Conservation (phyloP, 2,888 invertebrate species). For the Margaritifera margaritifera region DNA sequence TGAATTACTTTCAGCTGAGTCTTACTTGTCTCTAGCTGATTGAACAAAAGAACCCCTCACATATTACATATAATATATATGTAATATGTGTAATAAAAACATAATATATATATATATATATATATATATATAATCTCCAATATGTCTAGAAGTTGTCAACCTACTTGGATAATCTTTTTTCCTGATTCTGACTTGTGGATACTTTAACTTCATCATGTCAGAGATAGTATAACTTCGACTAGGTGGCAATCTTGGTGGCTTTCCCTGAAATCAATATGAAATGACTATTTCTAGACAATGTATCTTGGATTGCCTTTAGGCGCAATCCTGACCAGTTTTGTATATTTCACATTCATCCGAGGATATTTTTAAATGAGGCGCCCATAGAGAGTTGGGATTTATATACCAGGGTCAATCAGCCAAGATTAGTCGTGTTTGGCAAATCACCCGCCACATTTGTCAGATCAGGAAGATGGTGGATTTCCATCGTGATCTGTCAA, state of each 20-base stretch:
- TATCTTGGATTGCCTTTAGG: too few relatives aligned
- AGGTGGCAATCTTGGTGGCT: conserved; percentile 93
- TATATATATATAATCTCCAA: neutral
- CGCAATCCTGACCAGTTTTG: too few relatives aligned
- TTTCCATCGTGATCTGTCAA: too few relatives aligned
- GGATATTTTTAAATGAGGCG: too few relatives aligned
- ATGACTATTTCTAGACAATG: neutral
- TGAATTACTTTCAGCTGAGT: too few relatives aligned
- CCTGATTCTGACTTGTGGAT: conserved; percentile 93
- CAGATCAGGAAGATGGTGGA: too few relatives aligned
- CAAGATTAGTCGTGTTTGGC: too few relatives aligned
- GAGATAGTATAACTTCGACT: conserved; percentile 91
- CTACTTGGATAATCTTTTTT: conserved; percentile 82
- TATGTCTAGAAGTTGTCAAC: conserved; percentile 3
- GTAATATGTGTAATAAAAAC: neutral
- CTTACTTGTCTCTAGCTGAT: too few relatives aligned
- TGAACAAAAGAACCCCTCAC: neutral
- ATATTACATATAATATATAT: neutral
- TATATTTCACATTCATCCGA: too few relatives aligned
- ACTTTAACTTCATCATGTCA: conserved; percentile 91
- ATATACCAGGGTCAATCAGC: too few relatives aligned
- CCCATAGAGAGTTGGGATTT: too few relatives aligned
- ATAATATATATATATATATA: neutral
- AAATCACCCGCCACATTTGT: too few relatives aligned
- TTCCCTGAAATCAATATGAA: conserved; percentile 78